Evolutionary conservation across 2,797 vertebrate species (phyloP), one percentile per base, ranked within the genome.

Genomic region (Cetoscarus ocellatus): DNA sequence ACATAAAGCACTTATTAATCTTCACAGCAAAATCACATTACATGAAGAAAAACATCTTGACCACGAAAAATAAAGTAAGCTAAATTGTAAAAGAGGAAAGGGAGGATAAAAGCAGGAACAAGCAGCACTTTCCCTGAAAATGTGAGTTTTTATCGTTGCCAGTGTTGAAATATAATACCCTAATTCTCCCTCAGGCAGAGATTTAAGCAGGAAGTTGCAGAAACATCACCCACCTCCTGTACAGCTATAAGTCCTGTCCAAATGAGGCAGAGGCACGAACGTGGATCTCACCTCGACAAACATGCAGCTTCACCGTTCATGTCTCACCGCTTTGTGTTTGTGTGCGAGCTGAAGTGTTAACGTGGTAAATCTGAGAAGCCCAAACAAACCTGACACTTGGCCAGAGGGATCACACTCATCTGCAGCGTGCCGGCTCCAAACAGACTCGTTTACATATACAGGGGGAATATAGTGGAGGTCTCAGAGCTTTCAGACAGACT

Each of bases 331-430:
- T 40, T 8, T 47, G 35, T 11, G 70, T 45, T 27, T 52, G 35
- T 44, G 18, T 67, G 42, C 27, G 27, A 73, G 61, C 52, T 45
- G 10, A 64, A 75, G 61, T 47, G 19, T 59, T 77, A 52, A 34
- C 9, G 19, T 0, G 0, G 39, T 84, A 49, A 78, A 82, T 79
- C 72, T 61, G 69, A 82, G 76, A 77, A 42, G 79, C 51, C 55
- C 49, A 57, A 71, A 73, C 65, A 63, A 72, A 83, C 82, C 75
- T 3, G 70, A 85, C 75, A 77, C 77, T 71, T n/a, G 53, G 66
- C 66, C n/a, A 5, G 36, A 45, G 1, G 0, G 44, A 18, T 72
- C 50, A 39, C 17, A 66, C 27, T 68, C 3, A 48, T 52, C 39
- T 39, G 11, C 71, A 40, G 36, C 10, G 27, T 38, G 51, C 45